Evolutionary conservation across 2,888 invertebrate species (phyloP).

Genomic region (Liodrosophila aerea): DNA sequence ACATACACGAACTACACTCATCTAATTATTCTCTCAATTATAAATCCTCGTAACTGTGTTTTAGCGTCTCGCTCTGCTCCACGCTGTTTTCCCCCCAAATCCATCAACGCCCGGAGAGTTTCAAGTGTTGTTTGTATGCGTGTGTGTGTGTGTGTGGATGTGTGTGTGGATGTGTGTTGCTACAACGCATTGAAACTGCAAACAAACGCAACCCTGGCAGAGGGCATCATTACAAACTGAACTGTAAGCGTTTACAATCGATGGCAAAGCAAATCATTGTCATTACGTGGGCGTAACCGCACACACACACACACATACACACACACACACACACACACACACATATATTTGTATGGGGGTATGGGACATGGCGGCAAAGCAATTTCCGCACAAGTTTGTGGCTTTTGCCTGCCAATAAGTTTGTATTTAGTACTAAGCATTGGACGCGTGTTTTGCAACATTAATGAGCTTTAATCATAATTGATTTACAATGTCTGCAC

Average conservation of each 20-base stretch:
- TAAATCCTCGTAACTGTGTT: conserved; percentile 41
- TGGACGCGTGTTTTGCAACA: conserved; percentile 51
- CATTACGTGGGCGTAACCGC: conserved; percentile 64
- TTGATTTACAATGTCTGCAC: conserved; percentile 63
- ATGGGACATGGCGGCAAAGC: conserved; percentile 23
- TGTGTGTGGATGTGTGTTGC: conserved; percentile 16
- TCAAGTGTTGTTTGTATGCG: conserved; percentile 17
- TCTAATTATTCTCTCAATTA: conserved; percentile 71
- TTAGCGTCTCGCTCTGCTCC: conserved; percentile 4
- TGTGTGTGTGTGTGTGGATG: background rate
- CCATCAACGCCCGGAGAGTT: conserved; percentile 35
- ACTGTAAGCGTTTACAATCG: conserved; percentile 59
- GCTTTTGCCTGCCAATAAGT: conserved; percentile 49
- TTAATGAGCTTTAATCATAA: conserved; percentile 76
- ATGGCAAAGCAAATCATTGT: conserved; percentile 70
- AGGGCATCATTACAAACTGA: conserved; percentile 53
- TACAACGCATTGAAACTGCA: conserved; percentile 44
- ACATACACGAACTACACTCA: conserved; percentile 42
- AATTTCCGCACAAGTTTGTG: conserved; percentile 69
- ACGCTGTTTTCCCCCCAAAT: conserved; percentile 22
- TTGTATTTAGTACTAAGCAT: conserved; percentile 42
- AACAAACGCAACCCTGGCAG: conserved; percentile 34
- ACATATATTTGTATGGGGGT: background rate
- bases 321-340: conserved; percentile 5
- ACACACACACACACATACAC: conserved; percentile 34